Conservation (phyloP, 2,797 vertebrate genomes). For the Hyperoplus immaculatus region DNA sequence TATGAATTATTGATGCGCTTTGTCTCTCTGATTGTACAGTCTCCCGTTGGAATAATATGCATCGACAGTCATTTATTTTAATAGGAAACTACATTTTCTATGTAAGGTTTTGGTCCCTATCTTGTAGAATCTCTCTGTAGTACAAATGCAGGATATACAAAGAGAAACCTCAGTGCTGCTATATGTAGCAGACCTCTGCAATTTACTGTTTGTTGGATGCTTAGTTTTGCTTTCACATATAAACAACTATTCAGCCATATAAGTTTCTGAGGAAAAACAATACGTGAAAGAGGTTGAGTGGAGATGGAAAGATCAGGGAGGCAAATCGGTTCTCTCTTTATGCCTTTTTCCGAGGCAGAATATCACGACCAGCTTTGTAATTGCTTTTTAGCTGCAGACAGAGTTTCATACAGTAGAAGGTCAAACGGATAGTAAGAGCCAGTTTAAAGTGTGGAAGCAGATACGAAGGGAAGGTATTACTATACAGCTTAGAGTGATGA, state of each 20-base stretch:
- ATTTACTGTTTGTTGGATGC: slow-evolving; percentile 1
- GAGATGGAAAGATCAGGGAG: slow-evolving; percentile 6
- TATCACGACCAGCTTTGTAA: not conserved
- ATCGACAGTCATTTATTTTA: slow-evolving; percentile 30
- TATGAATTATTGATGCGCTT: slow-evolving; percentile 23
- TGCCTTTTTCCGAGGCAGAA: slow-evolving; percentile 17
- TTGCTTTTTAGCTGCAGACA: slow-evolving; percentile 8
- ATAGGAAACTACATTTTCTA: slow-evolving; percentile 2
- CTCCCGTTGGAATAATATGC: slow-evolving; percentile 11
- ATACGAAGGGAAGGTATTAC: not conserved
- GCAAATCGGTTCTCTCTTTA: slow-evolving; percentile 9
- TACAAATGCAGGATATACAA: not conserved
- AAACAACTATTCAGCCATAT: slow-evolving; percentile 7
- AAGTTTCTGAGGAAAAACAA: slow-evolving; percentile 1
- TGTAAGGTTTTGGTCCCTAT: not conserved
- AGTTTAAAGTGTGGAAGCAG: not conserved
- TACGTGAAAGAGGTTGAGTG: not conserved
- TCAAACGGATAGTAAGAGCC: slow-evolving; percentile 4
- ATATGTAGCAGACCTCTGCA: not conserved
- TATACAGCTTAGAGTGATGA: not conserved
- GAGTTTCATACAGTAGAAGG: slow-evolving; percentile 18
- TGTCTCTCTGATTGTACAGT: slow-evolving; percentile 4
- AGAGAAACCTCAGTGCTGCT: not conserved
- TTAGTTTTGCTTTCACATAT: slow-evolving; percentile 24
- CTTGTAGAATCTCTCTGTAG: not conserved